phyloP scores from a whole-genome alignment of 2,888 invertebrate genomes.

The Perizoma flavofasciatum region DNA sequence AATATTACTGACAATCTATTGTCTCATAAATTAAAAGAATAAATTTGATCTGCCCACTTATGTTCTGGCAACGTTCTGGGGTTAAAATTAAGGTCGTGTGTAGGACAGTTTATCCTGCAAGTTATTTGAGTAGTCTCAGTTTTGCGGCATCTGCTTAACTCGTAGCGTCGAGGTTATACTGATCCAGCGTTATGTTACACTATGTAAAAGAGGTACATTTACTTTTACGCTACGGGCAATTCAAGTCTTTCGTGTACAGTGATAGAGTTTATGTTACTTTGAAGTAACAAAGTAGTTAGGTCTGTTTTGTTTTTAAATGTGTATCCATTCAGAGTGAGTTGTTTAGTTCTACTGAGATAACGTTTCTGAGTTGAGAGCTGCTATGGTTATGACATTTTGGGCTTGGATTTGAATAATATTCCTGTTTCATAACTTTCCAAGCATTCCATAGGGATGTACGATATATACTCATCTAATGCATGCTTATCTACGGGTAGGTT shows the following conservation, averaged over 20 bases:
- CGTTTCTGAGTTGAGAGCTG: constrained; percentile 64
- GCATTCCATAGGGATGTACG: background rate
- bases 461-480: background rate
- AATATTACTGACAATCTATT: constrained; percentile 71
- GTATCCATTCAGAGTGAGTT: constrained; percentile 66
- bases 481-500: too few species aligned
- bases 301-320: constrained; percentile 39
- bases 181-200: constrained; percentile 54
- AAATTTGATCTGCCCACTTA: constrained; percentile 59
- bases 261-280: constrained; percentile 43
- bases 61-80: constrained; percentile 40
- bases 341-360: constrained; percentile 75
- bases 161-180: constrained; percentile 62
- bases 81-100: constrained; percentile 35
- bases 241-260: constrained; percentile 35
- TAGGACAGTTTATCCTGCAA: constrained; percentile 40
- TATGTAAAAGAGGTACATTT: constrained; percentile 35
- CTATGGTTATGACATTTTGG: constrained; percentile 55
- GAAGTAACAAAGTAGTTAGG: constrained; percentile 30
- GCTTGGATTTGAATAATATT: constrained; percentile 51
- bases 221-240: constrained; percentile 31
- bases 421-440: constrained; percentile 15
- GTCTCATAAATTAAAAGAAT: constrained; percentile 73
- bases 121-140: constrained; percentile 71
- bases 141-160: constrained; percentile 72